Evolutionary conservation across 2,888 invertebrate species (phyloP).

Genomic region (Synanthedon andrenaeformis): DNA sequence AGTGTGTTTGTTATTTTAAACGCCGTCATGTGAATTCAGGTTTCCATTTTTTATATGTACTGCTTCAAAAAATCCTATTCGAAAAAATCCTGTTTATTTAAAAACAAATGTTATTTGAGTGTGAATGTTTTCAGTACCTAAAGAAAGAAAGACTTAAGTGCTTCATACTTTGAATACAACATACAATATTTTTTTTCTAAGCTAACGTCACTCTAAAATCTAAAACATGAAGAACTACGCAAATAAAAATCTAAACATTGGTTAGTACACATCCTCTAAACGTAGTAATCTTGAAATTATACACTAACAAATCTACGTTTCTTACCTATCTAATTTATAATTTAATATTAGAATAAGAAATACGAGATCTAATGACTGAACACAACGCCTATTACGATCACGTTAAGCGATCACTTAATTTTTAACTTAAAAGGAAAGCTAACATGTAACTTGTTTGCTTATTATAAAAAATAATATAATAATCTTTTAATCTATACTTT

Average conservation of each 20-base stretch:
- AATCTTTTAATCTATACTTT: too few relatives aligned
- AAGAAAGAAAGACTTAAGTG: too few relatives aligned
- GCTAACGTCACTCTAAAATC: constrained; percentile 39
- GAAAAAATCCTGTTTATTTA: too few relatives aligned
- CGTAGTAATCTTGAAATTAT: constrained; percentile 57
- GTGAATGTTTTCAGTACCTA: too few relatives aligned
- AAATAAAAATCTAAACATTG: constrained; percentile 50
- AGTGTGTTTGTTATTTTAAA: too few relatives aligned
- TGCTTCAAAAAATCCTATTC: too few relatives aligned
- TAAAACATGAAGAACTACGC: constrained; percentile 41
- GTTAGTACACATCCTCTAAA: constrained; percentile 66
- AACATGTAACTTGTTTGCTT: too few relatives aligned
- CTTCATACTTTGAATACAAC: background rate
- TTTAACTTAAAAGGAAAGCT: too few relatives aligned
- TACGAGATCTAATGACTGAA: constrained; percentile 30
- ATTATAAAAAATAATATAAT: too few relatives aligned
- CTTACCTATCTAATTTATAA: constrained; percentile 15
- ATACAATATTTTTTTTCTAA: constrained; percentile 3
- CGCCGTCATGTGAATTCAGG: too few relatives aligned
- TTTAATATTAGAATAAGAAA: constrained; percentile 30
- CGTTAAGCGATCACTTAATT: constrained; percentile 3
- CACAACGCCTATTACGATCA: constrained; percentile 23
- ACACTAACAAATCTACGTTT: constrained; percentile 16
- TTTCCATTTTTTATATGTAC: too few relatives aligned
- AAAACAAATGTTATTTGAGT: too few relatives aligned